phyloP scores from a whole-genome alignment of 2,113 vertebrate genomes.

The Isichthys henryi region DNA sequence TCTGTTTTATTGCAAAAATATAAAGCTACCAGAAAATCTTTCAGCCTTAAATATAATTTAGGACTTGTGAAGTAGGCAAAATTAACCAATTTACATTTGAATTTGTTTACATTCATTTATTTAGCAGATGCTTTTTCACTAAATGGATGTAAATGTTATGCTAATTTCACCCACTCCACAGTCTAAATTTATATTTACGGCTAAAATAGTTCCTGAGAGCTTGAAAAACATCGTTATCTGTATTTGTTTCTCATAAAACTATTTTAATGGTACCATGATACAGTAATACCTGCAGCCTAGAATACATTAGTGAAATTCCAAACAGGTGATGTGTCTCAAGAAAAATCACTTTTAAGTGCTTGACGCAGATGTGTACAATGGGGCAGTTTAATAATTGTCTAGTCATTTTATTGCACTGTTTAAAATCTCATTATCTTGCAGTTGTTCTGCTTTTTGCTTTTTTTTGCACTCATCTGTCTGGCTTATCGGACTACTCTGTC shows the following conservation, averaged over 20 bases:
- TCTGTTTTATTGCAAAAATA: background rate
- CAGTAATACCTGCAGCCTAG: background rate
- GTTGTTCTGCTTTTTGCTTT: background rate
- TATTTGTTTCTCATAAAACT: background rate
- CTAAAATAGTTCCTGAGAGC: background rate
- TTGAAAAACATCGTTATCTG: background rate
- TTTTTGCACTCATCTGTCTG: background rate
- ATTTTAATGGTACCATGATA: background rate
- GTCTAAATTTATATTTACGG: background rate
- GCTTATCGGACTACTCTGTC: background rate
- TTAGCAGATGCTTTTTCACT: background rate
- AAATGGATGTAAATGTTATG: background rate
- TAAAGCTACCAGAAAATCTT: background rate
- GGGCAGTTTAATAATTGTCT: background rate
- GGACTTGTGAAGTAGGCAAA: background rate
- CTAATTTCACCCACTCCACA: background rate
- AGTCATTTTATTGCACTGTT: slow-evolving; percentile 6
- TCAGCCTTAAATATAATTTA: background rate
- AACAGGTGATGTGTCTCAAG: background rate
- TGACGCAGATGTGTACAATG: background rate
- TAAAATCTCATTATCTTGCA: slow-evolving; percentile 9
- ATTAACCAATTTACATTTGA: background rate
- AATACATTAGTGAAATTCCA: background rate
- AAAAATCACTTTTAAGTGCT: background rate
- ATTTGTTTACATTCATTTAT: background rate